Conservation (phyloP, 1,140 invertebrate species). For the Leucophenga varia region DNA sequence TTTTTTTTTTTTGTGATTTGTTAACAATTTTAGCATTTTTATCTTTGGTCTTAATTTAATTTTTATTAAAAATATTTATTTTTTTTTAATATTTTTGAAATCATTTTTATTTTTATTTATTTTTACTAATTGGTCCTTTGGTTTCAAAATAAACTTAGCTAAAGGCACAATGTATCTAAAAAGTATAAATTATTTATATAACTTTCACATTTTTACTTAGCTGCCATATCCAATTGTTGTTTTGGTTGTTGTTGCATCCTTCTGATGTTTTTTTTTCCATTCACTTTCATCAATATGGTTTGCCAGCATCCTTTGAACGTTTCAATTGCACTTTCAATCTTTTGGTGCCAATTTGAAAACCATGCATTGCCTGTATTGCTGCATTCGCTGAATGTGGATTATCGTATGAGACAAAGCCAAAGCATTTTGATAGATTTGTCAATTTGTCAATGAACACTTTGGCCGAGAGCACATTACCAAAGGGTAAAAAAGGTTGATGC, state of each 20-base stretch:
- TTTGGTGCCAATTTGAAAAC: slow-evolving; percentile 96
- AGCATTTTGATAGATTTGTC: slow-evolving; percentile 98
- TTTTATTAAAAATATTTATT: too few species aligned
- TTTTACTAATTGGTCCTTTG: slow-evolving; percentile 10
- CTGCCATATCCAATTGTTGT: neutral
- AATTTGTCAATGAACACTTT: slow-evolving; percentile 99
- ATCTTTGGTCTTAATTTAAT: too few species aligned
- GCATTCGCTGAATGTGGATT: slow-evolving; percentile 89
- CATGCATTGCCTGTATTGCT: slow-evolving; percentile 96
- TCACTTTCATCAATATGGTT: slow-evolving; percentile 75
- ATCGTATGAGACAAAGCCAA: slow-evolving; percentile 97
- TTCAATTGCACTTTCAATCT: slow-evolving; percentile 97
- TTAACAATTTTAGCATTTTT: too few species aligned
- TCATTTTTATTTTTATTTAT: neutral
- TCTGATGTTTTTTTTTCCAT: too few species aligned
- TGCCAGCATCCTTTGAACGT: slow-evolving; percentile 86
- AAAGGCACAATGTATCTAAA: neutral
- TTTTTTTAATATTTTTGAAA: too few species aligned
- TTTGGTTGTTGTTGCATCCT: neutral
- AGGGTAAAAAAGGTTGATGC: slow-evolving; percentile 92
- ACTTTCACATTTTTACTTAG: too few species aligned
- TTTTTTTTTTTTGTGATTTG: too few species aligned
- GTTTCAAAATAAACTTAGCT: slow-evolving; percentile 1
- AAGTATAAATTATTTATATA: too few species aligned
- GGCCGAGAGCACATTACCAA: slow-evolving; percentile 95